Conservation (phyloP, 2,888 invertebrate genomes). For the Drosophila demipolita region DNA sequence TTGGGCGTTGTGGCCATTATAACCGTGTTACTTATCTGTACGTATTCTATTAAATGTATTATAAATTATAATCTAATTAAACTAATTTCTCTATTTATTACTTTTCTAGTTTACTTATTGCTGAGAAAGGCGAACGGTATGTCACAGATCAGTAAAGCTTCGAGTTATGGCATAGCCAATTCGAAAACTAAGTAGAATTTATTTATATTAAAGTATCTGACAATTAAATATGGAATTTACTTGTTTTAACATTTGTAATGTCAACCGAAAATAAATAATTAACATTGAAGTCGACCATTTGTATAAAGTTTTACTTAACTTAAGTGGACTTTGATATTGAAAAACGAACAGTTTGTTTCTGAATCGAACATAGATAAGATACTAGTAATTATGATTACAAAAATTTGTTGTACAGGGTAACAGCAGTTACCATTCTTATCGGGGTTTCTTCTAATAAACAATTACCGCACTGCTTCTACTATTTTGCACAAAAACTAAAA, state of each 20-base stretch:
- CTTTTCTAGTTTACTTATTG: constrained; percentile 44
- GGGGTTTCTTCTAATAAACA: constrained; percentile 36
- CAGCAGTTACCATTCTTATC: constrained; percentile 27
- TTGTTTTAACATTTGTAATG: constrained; percentile 11
- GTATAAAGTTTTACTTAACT: not conserved
- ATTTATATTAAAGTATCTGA: not conserved
- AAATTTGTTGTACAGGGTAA: not conserved
- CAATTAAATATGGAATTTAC: constrained; percentile 6
- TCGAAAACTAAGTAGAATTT: constrained; percentile 35
- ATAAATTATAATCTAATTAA: not conserved
- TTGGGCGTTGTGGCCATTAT: constrained; percentile 34
- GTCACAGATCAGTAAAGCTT: constrained; percentile 61
- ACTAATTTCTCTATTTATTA: not conserved
- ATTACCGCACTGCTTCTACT: constrained; percentile 6
- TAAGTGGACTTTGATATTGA: constrained; percentile 32
- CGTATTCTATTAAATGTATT: constrained; percentile 3
- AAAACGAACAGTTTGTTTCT: constrained; percentile 22
- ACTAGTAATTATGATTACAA: constrained; percentile 20
- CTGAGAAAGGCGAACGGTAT: constrained; percentile 46
- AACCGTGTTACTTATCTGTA: constrained; percentile 42
- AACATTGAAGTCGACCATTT: constrained; percentile 1
- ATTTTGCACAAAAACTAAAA: not conserved
- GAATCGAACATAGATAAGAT: constrained; percentile 46
- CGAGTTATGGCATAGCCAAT: constrained; percentile 49
- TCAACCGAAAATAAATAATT: constrained; percentile 33